These are phyloP conservation scores for Oithona nana DNA, from an alignment of 2,888 invertebrate species.

Conservation along the genomic window DNA sequence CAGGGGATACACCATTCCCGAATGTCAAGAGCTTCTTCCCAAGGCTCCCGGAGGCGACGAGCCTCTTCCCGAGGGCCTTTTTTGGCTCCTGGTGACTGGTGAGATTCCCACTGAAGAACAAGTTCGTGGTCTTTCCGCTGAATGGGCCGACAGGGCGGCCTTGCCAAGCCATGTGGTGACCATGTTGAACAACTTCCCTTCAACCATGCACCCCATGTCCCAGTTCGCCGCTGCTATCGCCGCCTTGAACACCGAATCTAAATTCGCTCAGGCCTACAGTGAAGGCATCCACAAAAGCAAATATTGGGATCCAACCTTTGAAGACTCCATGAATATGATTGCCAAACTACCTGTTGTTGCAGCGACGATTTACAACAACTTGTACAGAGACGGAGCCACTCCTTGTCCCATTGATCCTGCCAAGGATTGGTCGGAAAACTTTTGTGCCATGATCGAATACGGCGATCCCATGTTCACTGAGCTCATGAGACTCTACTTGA, in stretches of 20 bases:
- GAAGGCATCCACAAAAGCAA: conserved; percentile 68
- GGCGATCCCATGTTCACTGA: conserved; percentile 58
- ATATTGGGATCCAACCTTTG: conserved; percentile 82
- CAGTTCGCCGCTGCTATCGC: conserved; percentile 81
- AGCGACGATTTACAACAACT: conserved; percentile 79
- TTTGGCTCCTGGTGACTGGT: conserved; percentile 77
- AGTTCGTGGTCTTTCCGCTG: conserved; percentile 45
- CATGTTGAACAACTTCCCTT: conserved; percentile 76
- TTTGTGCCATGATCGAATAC: conserved; percentile 75
- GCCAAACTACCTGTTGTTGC: conserved; percentile 85
- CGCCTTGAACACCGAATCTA: conserved; percentile 74
- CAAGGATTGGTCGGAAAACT: conserved; percentile 85
- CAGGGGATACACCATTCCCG: conserved; percentile 78
- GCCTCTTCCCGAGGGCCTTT: conserved; percentile 80
- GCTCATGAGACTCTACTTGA: conserved; percentile 75
- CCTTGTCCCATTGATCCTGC: conserved; percentile 69
- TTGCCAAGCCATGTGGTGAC: conserved; percentile 80
- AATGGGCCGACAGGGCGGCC: conserved; percentile 71
- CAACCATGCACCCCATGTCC: conserved; percentile 77
- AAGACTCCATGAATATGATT: conserved; percentile 84
- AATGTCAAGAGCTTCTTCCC: conserved; percentile 69
- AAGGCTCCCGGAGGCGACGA: conserved; percentile 59
- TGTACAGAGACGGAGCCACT: conserved; percentile 61
- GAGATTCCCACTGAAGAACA: conserved; percentile 65
- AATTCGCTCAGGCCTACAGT: conserved; percentile 72